Base-by-base conservation (phyloP, 2,888 invertebrate species). In the Rotaria magnacalcarata region DNA sequence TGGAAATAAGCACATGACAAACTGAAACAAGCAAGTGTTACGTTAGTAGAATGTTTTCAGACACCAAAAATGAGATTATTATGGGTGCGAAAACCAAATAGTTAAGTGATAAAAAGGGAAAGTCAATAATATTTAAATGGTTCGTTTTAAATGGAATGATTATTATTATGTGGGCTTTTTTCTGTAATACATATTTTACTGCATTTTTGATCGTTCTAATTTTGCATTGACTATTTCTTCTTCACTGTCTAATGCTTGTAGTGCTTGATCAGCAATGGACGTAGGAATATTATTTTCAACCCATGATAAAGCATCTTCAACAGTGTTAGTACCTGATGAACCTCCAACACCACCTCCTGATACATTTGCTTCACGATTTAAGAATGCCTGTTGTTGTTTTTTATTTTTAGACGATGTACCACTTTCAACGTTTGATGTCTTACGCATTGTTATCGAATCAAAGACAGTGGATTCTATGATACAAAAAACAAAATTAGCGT, bases 211-310 rank as follows among this genome's bases (percentile, higher is more conserved):
- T 74, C 85, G 74, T 85, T 86, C 86, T 47, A 86, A 85, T 58
- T 84, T 75, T 14, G 86, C 85, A 24, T 85, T 85, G 27, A 60
- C 41, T 3, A 86, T 47, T 54, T 86, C 86, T 50, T 86, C 86
- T 56, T 86, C 86, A 19, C 85, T 85, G 75, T 86, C 86, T 19
- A 86, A 27, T 50, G 85, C 86, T 24, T 85, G 86, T 34, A 86
- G 60, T 75, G 86, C 86, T 8, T 85, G 74, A 50, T 94, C 94
- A 87, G 93, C 93, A 88, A 94, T 92, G 11, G 93, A 92, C 43
- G 94, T 93, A 0, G 95, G 95, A 88, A 96, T 95, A 90, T 96
- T 95, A 88, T 95, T 95, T 90, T 96, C 96, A 8, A 96, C 94
- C 96, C 96, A 96, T 89, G 95, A 93, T 87, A 94, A 91, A 89